These are phyloP conservation scores for Dicaeum eximium DNA, from an alignment of 2,113 vertebrate genomes.

Conservation along the genomic window DNA sequence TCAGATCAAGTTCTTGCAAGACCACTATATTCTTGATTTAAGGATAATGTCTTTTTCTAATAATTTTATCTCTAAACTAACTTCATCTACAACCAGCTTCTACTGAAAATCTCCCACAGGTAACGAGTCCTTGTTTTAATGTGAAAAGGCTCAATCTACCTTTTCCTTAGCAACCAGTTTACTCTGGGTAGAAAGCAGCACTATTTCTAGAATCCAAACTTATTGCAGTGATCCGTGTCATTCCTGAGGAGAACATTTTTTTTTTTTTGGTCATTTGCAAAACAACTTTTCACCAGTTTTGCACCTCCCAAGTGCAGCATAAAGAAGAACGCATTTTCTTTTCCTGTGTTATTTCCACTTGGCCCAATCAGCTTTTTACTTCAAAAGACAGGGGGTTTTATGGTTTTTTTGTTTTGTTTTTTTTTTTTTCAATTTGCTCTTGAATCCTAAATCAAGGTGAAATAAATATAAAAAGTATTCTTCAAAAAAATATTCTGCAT, in stretches of 20 bases:
- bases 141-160: not conserved
- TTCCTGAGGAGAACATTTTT: not conserved
- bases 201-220: not conserved
- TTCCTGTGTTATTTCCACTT: not conserved
- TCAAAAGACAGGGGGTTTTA: not conserved
- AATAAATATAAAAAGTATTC: not conserved
- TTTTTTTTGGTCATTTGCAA: not conserved
- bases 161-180: not conserved
- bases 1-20: not conserved
- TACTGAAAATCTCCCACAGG: not conserved
- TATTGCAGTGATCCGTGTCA: not conserved
- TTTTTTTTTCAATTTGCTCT: not conserved
- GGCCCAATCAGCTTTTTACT: not conserved
- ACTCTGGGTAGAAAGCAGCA: not conserved
- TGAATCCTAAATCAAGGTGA: not conserved
- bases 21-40: not conserved
- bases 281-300: not conserved
- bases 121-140: not conserved
- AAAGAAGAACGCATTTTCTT: not conserved
- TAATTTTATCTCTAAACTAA: not conserved
- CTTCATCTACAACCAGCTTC: not conserved
- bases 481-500: not conserved
- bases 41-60: not conserved
- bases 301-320: not conserved
- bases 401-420: not conserved